Conservation (phyloP, 1,140 invertebrate genomes). For the Belonocnema kinseyi region DNA sequence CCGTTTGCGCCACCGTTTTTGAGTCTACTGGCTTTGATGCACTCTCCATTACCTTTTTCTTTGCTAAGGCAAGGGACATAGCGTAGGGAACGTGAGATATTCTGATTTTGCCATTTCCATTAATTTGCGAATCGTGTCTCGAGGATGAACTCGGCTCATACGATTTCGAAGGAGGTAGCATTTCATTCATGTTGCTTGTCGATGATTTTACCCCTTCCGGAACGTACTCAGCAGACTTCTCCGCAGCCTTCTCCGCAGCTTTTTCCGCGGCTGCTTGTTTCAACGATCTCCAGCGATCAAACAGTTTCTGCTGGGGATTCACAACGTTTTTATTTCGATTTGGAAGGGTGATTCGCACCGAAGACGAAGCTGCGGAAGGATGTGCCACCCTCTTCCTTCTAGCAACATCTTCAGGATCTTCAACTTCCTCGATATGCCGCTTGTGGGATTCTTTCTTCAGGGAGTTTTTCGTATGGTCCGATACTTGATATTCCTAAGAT, state of each 20-base stretch:
- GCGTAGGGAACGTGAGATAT: constrained; percentile 81
- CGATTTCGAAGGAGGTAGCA: constrained; percentile 30
- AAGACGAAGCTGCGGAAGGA: constrained; percentile 60
- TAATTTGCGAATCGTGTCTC: constrained; percentile 56
- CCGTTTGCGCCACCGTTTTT: constrained; percentile 81
- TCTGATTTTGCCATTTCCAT: constrained; percentile 70
- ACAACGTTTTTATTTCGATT: constrained; percentile 61
- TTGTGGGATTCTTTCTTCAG: constrained; percentile 47
- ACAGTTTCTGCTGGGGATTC: constrained; percentile 70
- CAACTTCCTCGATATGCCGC: constrained; percentile 49
- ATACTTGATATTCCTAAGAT: constrained; percentile 68
- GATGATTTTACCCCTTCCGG: constrained; percentile 35
- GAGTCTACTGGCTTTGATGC: constrained; percentile 65
- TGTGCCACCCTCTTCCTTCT: constrained; percentile 69
- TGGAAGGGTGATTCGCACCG: constrained; percentile 53
- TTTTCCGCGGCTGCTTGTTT: constrained; percentile 54
- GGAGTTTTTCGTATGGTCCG: constrained; percentile 62
- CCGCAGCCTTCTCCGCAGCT: constrained; percentile 49
- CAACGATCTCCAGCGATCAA: constrained; percentile 69
- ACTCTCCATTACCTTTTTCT: constrained; percentile 76
- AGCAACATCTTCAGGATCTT: constrained; percentile 62
- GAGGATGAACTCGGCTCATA: constrained; percentile 16
- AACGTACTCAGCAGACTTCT: constrained; percentile 43
- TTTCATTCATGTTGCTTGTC: constrained; percentile 27
- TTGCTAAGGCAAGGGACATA: constrained; percentile 77